These are phyloP conservation scores for Apodemia duryi DNA, from an alignment of 2,888 invertebrate genomes.

Conservation along the genomic window DNA sequence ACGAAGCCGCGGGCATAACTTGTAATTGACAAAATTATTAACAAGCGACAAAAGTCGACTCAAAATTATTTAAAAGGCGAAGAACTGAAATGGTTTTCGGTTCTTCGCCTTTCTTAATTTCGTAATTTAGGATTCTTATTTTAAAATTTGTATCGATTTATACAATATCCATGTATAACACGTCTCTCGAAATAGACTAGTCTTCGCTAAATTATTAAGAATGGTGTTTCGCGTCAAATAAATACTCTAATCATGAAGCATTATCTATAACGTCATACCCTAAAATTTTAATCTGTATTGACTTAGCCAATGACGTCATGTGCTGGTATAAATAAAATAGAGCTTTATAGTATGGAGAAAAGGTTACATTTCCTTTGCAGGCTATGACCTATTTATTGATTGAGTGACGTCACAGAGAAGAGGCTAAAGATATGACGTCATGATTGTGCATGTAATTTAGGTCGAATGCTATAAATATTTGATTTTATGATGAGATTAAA, in stretches of 20 bases:
- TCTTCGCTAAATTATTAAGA: too few relatives aligned
- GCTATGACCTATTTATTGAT: slow-evolving; percentile 1
- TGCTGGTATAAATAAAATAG: background rate
- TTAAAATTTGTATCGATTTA: too few relatives aligned
- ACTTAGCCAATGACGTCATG: slow-evolving; percentile 13
- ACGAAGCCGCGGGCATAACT: too few relatives aligned
- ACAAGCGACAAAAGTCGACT: too few relatives aligned
- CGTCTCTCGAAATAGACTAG: too few relatives aligned
- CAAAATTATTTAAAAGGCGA: too few relatives aligned
- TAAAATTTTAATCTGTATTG: slow-evolving; percentile 16
- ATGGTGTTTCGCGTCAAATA: background rate
- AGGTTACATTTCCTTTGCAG: background rate
- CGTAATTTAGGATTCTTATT: too few relatives aligned
- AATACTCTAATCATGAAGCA: background rate
- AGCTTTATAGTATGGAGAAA: background rate
- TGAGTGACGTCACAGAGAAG: slow-evolving; percentile 25
- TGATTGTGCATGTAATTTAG: background rate
- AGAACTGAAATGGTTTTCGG: too few relatives aligned
- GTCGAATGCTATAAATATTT: slow-evolving; percentile 10
- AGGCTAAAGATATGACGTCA: slow-evolving; percentile 27
- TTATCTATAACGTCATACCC: slow-evolving; percentile 14
- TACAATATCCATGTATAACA: too few relatives aligned
- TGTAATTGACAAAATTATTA: too few relatives aligned
- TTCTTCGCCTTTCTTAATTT: too few relatives aligned
- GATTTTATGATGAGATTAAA: background rate